Percentiles rank a stretch among this genome's conserved stretches.
Evolutionary conservation across 2,888 invertebrate genomes (phyloP).

Genomic region (Oscheius onirici): DNA sequence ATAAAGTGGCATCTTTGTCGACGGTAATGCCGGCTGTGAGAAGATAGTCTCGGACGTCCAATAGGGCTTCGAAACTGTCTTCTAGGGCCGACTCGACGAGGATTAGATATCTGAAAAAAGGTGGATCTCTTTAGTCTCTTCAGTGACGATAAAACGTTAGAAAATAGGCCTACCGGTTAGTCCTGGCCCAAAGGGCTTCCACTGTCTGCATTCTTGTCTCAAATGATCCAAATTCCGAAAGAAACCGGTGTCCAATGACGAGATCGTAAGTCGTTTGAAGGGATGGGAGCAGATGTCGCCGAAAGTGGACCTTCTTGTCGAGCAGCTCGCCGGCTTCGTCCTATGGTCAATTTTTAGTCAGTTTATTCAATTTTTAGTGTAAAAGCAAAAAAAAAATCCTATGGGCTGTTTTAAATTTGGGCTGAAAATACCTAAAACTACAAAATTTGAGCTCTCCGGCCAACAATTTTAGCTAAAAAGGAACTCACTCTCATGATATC

Average conservation of each 20-base stretch:
- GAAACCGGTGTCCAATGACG: slow-evolving; percentile 63
- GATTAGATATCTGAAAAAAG: slow-evolving; percentile 54
- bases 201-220: slow-evolving; percentile 58
- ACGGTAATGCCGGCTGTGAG: slow-evolving; percentile 75
- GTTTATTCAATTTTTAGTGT: too few relatives aligned
- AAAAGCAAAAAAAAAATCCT: too few relatives aligned
- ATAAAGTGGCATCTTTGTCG: background rate
- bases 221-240: slow-evolving; percentile 58
- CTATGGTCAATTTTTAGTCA: too few relatives aligned
- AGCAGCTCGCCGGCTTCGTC: slow-evolving; percentile 46
- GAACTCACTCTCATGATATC: slow-evolving; percentile 61
- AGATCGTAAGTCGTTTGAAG: slow-evolving; percentile 64
- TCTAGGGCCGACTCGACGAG: slow-evolving; percentile 63
- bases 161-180: slow-evolving; percentile 53
- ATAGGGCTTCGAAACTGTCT: slow-evolving; percentile 79
- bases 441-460: too few relatives aligned
- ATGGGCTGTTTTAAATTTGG: too few relatives aligned
- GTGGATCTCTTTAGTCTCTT: too few relatives aligned
- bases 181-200: slow-evolving; percentile 62
- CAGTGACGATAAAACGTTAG: too few relatives aligned
- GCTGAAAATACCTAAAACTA: too few relatives aligned
- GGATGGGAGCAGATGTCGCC: slow-evolving; percentile 62
- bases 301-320: slow-evolving; percentile 58
- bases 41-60: slow-evolving; percentile 86
- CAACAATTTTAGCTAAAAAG: too few relatives aligned